Conservation (phyloP, 1,140 invertebrate genomes). For the Dreissena rostriformis region DNA sequence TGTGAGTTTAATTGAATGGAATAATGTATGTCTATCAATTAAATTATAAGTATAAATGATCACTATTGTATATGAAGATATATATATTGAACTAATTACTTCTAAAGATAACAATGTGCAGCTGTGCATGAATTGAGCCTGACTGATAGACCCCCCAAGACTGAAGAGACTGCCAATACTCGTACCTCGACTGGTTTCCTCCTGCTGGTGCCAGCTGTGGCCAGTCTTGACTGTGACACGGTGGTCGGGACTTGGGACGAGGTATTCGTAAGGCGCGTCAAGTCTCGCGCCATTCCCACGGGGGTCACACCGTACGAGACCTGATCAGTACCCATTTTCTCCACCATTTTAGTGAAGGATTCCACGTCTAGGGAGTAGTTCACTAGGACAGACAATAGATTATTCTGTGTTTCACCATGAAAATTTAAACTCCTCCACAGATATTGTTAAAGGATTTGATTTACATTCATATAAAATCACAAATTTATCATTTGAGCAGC, state of each 20-base stretch:
- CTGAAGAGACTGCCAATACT: background rate
- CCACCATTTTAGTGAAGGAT: conserved; percentile 70
- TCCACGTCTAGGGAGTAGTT: conserved; percentile 75
- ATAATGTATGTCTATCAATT: no score
- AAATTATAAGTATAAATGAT: no score
- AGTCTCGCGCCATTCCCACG: conserved; percentile 61
- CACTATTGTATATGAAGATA: no score
- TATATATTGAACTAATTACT: no score
- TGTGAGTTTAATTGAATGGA: no score
- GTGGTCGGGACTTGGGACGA: conserved; percentile 55
- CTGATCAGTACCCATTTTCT: conserved; percentile 64
- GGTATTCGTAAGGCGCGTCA: conserved; percentile 66
- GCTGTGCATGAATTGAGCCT: no score
- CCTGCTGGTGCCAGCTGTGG: conserved; percentile 60
- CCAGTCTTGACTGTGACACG: conserved; percentile 60
- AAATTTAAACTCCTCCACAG: no score
- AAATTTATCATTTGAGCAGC: no score
- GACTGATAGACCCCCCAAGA: background rate
- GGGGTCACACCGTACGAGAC: conserved; percentile 50
- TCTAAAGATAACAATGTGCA: no score
- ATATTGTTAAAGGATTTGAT: no score
- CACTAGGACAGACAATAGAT: conserved; percentile 60
- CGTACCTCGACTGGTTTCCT: conserved; percentile 51
- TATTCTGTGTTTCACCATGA: no score
- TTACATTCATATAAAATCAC: no score